A percentile compares a stretch with the other conserved stretches of the same genome.
Conservation (phyloP, 2,113 vertebrate genomes). For the Bos indicus region DNA sequence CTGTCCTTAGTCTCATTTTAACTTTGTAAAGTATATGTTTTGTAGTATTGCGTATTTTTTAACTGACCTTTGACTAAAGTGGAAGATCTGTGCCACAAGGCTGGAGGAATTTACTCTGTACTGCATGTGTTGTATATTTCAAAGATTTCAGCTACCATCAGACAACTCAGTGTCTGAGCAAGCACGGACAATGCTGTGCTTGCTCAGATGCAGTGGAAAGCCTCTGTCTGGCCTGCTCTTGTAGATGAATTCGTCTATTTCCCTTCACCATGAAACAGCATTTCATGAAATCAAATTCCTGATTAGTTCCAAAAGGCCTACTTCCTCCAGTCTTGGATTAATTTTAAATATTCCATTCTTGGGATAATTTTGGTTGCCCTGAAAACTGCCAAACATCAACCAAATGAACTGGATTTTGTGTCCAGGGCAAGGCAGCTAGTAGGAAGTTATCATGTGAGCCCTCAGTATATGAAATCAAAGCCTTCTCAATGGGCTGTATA, state of each 20-base stretch:
- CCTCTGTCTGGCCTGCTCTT: not conserved
- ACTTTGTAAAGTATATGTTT: not conserved
- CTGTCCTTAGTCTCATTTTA: not conserved
- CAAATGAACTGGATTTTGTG: not conserved
- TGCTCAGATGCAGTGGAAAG: not conserved
- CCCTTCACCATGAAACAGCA: not conserved
- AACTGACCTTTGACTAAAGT: not conserved
- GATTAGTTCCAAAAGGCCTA: not conserved
- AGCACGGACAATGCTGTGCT: not conserved
- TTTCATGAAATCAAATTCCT: conserved; percentile 33
- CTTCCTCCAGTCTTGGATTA: not conserved
- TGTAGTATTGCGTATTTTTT: not conserved
- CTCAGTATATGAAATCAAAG: not conserved
- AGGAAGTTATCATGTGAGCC: not conserved
- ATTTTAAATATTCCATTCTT: not conserved
- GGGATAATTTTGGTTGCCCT: not conserved
- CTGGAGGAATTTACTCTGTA: not conserved
- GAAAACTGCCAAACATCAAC: not conserved
- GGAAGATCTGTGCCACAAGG: not conserved
- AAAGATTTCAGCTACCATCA: not conserved
- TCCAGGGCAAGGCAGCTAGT: not conserved
- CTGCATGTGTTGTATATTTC: not conserved
- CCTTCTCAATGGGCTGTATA: not conserved
- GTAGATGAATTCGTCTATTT: not conserved
- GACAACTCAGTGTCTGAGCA: not conserved